A percentile compares a stretch with the other conserved stretches of the same genome.
Evolutionary conservation across 2,888 invertebrate species (phyloP).

Genomic region (Pyralis farinalis): DNA sequence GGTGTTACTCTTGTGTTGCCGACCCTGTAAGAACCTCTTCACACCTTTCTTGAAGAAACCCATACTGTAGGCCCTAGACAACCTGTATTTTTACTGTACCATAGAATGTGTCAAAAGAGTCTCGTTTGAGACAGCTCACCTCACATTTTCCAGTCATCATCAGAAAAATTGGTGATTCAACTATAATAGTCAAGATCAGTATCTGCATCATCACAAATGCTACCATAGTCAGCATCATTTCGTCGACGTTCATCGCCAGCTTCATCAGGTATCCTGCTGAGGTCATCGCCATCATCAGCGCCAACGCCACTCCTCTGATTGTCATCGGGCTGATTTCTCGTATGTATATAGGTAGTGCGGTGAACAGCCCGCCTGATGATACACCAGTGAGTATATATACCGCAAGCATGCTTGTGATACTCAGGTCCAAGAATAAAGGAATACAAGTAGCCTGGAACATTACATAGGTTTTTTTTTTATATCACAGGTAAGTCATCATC

Average conservation of each 20-base stretch:
- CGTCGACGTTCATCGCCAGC: slow-evolving; percentile 36
- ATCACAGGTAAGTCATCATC: too few relatives aligned
- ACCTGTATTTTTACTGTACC: too few relatives aligned
- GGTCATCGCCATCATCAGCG: slow-evolving; percentile 44
- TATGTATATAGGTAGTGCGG: slow-evolving; percentile 51
- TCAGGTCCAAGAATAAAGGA: slow-evolving; percentile 43
- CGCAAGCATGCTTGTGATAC: slow-evolving; percentile 31
- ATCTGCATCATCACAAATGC: slow-evolving; percentile 47
- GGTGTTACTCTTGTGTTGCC: too few relatives aligned
- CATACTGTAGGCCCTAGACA: too few relatives aligned
- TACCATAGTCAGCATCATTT: slow-evolving; percentile 45
- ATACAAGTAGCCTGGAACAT: slow-evolving; percentile 50
- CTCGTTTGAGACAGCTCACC: too few relatives aligned
- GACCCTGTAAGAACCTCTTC: too few relatives aligned
- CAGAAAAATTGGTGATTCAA: slow-evolving; percentile 57
- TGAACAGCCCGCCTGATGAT: slow-evolving; percentile 51
- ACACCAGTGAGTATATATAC: slow-evolving; percentile 50
- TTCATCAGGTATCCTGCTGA: slow-evolving; percentile 49
- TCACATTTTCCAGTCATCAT: slow-evolving; percentile 49
- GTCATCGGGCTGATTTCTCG: slow-evolving; percentile 41
- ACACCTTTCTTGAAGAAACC: too few relatives aligned
- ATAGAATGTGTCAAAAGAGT: too few relatives aligned
- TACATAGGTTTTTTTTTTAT: background rate
- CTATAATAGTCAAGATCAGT: slow-evolving; percentile 37
- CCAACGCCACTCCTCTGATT: slow-evolving; percentile 36